These are phyloP conservation scores for Barnardius zonarius DNA, from an alignment of 2,113 vertebrate genomes.

Conservation along the genomic window DNA sequence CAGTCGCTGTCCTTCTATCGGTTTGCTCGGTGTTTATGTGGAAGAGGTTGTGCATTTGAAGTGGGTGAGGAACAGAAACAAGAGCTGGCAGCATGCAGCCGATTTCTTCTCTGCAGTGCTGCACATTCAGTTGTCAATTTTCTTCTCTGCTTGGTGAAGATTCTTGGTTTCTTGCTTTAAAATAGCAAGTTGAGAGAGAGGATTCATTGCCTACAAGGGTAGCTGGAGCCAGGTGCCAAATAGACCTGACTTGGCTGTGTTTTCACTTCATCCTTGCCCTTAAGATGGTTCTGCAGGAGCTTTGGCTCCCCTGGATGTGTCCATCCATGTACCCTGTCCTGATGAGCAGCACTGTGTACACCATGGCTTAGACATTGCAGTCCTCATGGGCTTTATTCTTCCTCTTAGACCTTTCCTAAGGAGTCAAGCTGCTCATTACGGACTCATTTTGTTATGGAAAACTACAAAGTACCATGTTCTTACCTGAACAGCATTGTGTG, in stretches of 20 bases:
- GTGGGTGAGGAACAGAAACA: background rate
- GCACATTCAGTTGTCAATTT: conserved; percentile 14
- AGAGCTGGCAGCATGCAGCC: background rate
- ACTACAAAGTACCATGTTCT: background rate
- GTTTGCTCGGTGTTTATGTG: background rate
- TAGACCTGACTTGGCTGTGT: background rate
- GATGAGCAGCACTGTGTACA: background rate
- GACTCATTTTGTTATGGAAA: background rate
- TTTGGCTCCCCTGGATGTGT: background rate
- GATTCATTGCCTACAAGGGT: background rate
- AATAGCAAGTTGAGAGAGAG: background rate
- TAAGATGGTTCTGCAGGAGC: background rate
- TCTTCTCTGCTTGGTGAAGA: conserved; percentile 3
- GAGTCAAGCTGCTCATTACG: background rate
- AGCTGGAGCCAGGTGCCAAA: background rate
- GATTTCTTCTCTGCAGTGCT: background rate
- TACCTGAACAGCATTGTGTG: background rate
- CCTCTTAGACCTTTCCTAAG: background rate
- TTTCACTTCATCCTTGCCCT: background rate
- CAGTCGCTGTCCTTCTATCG: conserved; percentile 10
- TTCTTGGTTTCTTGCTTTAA: conserved; percentile 14
- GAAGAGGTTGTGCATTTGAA: conserved; percentile 35
- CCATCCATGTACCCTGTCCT: background rate
- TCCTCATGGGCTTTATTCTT: background rate
- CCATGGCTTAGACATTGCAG: fast-evolving